Evolutionary conservation across 2,888 invertebrate species (phyloP).

Genomic region (Halictus ligatus): DNA sequence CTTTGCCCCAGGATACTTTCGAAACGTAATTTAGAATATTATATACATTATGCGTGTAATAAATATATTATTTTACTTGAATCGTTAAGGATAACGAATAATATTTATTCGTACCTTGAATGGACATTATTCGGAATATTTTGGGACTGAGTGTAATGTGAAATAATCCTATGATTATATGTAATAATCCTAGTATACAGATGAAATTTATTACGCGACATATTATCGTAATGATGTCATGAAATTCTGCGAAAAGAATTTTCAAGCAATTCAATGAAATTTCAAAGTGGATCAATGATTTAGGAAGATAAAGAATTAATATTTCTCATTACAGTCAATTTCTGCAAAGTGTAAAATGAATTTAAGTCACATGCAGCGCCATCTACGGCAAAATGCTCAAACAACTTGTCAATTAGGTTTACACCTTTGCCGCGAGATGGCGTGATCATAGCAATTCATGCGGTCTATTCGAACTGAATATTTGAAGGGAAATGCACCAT

Average conservation of each 20-base stretch:
- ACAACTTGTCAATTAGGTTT: background rate
- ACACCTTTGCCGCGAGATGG: background rate
- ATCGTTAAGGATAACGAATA: background rate
- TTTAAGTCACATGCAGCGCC: background rate
- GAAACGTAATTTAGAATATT: background rate
- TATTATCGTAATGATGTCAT: background rate
- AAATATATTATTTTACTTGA: background rate
- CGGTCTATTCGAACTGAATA: background rate
- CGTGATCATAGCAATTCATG: background rate
- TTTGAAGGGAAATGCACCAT: background rate
- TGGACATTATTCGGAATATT: background rate
- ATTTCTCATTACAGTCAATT: background rate
- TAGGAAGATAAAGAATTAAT: background rate
- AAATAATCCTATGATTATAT: background rate
- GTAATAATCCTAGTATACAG: background rate
- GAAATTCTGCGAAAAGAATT: background rate
- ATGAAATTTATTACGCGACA: background rate
- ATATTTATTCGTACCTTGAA: background rate
- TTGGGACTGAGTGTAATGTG: background rate
- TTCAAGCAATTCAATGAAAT: background rate
- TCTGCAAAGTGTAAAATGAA: background rate
- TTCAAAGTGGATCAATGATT: background rate
- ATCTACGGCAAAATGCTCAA: background rate
- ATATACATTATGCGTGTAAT: background rate
- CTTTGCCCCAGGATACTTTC: background rate